phyloP scores from a whole-genome alignment of 2,888 invertebrate species.

The Hyalella azteca region DNA sequence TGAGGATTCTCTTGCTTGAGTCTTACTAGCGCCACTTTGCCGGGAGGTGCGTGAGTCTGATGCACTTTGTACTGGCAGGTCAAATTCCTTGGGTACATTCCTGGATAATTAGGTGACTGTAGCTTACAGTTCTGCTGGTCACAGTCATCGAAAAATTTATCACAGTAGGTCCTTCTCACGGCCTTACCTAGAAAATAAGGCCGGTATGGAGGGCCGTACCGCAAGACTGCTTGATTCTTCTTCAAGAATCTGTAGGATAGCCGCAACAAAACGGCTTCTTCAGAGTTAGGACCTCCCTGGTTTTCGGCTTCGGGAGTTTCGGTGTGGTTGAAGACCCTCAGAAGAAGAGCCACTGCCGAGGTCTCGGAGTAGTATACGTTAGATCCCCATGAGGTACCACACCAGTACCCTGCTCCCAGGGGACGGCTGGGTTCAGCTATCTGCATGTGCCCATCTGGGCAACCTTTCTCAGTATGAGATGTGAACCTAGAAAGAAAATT shows the following conservation, averaged over 20 bases:
- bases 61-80: slow-evolving; percentile 50
- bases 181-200: slow-evolving; percentile 39
- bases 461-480: slow-evolving; percentile 79
- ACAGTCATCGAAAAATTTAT: slow-evolving; percentile 42
- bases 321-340: slow-evolving; percentile 62
- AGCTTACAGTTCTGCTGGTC: slow-evolving; percentile 41
- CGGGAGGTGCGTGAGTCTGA: slow-evolving; percentile 66
- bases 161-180: slow-evolving; percentile 39
- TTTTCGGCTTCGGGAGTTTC: slow-evolving; percentile 13
- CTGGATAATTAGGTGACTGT: slow-evolving; percentile 42
- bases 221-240: slow-evolving; percentile 35
- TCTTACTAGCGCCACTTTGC: slow-evolving; percentile 76
- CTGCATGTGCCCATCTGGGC: slow-evolving; percentile 71
- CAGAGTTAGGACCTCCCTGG: slow-evolving; percentile 14
- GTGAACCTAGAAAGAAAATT: slow-evolving; percentile 74
- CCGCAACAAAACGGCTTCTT: slow-evolving; percentile 37
- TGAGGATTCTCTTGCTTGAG: slow-evolving; percentile 69
- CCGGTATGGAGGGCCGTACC: slow-evolving; percentile 30
- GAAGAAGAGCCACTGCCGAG: slow-evolving; percentile 38
- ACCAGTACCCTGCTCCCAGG: slow-evolving; percentile 42
- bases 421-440: slow-evolving; percentile 40
- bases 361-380: slow-evolving; percentile 42
- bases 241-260: slow-evolving; percentile 39
- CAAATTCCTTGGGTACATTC: slow-evolving; percentile 41
- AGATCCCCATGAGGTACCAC: slow-evolving; percentile 42